phyloP scores from a whole-genome alignment of 2,113 vertebrate genomes.

The Edolisoma coerulescens region DNA sequence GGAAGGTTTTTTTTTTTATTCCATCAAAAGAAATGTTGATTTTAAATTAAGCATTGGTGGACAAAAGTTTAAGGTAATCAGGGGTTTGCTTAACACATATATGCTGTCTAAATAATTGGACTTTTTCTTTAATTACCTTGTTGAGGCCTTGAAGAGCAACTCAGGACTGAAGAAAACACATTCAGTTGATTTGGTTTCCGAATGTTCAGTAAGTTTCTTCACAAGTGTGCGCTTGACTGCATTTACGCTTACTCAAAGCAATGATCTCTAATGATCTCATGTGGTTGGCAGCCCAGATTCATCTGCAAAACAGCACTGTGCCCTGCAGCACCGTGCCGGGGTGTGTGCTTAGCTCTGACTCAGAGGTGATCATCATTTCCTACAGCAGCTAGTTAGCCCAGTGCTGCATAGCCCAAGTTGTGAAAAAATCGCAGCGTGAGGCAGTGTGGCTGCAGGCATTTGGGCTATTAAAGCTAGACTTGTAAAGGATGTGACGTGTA shows the following conservation, averaged over 20 bases:
- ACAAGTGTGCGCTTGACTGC: background rate
- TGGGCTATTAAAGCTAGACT: background rate
- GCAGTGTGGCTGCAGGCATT: background rate
- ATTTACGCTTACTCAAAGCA: background rate
- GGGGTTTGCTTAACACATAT: background rate
- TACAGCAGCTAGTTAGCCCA: background rate
- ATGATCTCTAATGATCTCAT: background rate
- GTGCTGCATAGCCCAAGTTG: background rate
- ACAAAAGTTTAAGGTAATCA: background rate
- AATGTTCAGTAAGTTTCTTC: background rate
- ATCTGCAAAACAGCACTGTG: background rate
- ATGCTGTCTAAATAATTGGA: background rate
- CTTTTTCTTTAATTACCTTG: background rate
- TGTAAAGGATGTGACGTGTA: background rate
- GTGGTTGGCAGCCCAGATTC: background rate
- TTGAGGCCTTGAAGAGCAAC: background rate
- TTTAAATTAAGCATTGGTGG: background rate
- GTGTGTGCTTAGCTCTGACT: conserved; percentile 19
- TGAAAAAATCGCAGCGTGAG: rapidly evolving
- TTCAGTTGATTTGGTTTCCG: background rate
- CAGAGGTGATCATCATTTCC: conserved; percentile 28
- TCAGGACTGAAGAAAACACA: background rate
- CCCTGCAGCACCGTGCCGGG: conserved; percentile 1
- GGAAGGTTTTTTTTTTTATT: background rate
- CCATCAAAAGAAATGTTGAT: background rate